These are phyloP conservation scores for Eurosta solidaginis DNA, from an alignment of 1,140 invertebrate genomes.

Conservation along the genomic window DNA sequence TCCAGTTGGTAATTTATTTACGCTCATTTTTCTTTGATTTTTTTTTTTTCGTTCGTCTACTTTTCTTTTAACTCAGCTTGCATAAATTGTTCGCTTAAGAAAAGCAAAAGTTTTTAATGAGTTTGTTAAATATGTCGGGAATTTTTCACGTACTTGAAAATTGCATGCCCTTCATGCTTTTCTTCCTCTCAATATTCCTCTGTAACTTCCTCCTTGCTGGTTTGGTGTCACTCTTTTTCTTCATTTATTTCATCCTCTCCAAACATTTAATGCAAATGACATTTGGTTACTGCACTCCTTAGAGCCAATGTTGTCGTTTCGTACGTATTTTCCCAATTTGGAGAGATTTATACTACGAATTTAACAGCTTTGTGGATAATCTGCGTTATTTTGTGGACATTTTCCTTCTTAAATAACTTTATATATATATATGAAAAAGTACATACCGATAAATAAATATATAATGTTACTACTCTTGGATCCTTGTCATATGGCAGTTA, in stretches of 20 bases:
- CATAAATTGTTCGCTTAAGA: constrained; percentile 21
- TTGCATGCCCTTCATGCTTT: not conserved
- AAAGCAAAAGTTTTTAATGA: constrained; percentile 34
- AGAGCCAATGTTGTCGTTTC: too few relatives aligned
- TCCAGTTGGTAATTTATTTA: not conserved
- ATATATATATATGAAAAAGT: too few relatives aligned
- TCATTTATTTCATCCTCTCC: not conserved
- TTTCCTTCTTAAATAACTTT: too few relatives aligned
- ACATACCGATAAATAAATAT: too few relatives aligned
- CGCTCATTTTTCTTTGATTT: not conserved
- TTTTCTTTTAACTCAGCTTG: not conserved
- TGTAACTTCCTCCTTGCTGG: too few relatives aligned
- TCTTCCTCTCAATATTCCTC: not conserved
- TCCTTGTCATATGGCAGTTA: too few relatives aligned
- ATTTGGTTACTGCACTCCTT: too few relatives aligned
- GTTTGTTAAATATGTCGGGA: constrained; percentile 32
- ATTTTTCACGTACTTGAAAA: constrained; percentile 19
- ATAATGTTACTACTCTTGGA: too few relatives aligned
- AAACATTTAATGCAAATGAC: constrained; percentile 29
- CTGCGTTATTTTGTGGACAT: too few relatives aligned
- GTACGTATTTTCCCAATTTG: too few relatives aligned
- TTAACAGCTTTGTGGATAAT: not conserved
- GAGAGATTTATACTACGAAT: not conserved
- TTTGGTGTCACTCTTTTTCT: not conserved
- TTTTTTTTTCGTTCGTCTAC: not conserved